Conservation (phyloP, 1,140 invertebrate species). For the Ptiloglossa arizonensis region DNA sequence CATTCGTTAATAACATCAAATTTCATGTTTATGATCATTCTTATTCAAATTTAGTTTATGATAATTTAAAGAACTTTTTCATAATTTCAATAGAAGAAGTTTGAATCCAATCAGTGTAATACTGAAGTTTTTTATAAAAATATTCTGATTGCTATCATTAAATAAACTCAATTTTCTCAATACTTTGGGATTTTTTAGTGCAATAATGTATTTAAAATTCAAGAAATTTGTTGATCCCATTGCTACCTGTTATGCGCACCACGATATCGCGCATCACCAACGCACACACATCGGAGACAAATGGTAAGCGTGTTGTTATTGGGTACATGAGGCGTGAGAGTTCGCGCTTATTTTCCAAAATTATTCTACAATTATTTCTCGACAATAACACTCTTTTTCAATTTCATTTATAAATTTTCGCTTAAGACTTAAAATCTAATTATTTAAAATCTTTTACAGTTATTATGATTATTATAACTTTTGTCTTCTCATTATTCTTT, state of each 20-base stretch:
- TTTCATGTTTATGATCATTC: not conserved
- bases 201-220: not conserved
- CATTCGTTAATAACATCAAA: not conserved
- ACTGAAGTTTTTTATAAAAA: not conserved
- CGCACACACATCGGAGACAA: slow-evolving; percentile 53
- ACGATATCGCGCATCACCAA: slow-evolving; percentile 46
- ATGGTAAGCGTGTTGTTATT: slow-evolving; percentile 53
- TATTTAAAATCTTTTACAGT: not conserved
- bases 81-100: not conserved
- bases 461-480: not conserved
- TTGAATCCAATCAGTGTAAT: not conserved
- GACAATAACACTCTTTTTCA: slow-evolving; percentile 44
- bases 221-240: slow-evolving; percentile 24
- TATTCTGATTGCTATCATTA: not conserved
- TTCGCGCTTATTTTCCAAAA: slow-evolving; percentile 39
- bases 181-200: not conserved
- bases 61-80: not conserved
- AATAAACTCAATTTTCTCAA: not conserved
- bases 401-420: slow-evolving; percentile 20
- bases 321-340: slow-evolving; percentile 48
- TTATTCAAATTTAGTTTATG: not conserved
- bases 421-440: not conserved
- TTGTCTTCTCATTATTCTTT: not conserved
- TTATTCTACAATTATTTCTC: slow-evolving; percentile 35
- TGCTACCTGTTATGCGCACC: slow-evolving; percentile 35